A percentile compares a stretch with the other conserved stretches of the same genome.
phyloP scores from a whole-genome alignment of 2,797 vertebrate genomes.

The Cyclura pinguis region DNA sequence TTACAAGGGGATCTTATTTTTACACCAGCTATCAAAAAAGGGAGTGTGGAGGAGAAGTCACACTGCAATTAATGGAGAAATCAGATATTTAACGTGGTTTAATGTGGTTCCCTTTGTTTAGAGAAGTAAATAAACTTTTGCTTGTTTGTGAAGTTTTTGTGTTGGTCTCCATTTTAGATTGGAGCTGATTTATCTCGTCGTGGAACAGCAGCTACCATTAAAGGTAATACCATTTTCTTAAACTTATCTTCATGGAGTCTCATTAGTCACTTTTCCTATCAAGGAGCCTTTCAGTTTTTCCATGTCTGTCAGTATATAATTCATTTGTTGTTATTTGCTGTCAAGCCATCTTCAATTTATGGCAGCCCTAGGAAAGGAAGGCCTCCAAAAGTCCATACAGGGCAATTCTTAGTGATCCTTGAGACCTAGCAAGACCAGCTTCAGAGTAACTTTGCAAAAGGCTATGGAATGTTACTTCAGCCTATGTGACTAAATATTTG shows the following conservation, averaged over 20 bases:
- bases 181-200: conserved; percentile 86
- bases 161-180: conserved; percentile 81
- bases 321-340: not conserved
- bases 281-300: conserved; percentile 24
- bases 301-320: not conserved
- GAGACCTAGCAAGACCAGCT: not conserved
- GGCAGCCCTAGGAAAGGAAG: too few relatives aligned
- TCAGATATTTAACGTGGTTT: not conserved
- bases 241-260: conserved; percentile 11
- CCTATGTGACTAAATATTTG: not conserved
- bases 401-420: not conserved
- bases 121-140: not conserved
- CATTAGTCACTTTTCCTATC: accelerated
- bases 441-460: not conserved
- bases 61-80: not conserved
- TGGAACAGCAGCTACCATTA: conserved; percentile 87
- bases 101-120: not conserved
- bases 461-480: not conserved
- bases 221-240: conserved; percentile 83
- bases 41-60: not conserved
- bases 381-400: too few relatives aligned
- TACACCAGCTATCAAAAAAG: not conserved
- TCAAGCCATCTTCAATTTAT: too few relatives aligned
- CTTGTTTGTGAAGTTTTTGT: conserved; percentile 17
- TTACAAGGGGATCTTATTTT: not conserved